Percentiles rank a stretch among this genome's conserved stretches.
Conservation (phyloP, 2,888 invertebrate genomes). For the Agriopis marginaria region DNA sequence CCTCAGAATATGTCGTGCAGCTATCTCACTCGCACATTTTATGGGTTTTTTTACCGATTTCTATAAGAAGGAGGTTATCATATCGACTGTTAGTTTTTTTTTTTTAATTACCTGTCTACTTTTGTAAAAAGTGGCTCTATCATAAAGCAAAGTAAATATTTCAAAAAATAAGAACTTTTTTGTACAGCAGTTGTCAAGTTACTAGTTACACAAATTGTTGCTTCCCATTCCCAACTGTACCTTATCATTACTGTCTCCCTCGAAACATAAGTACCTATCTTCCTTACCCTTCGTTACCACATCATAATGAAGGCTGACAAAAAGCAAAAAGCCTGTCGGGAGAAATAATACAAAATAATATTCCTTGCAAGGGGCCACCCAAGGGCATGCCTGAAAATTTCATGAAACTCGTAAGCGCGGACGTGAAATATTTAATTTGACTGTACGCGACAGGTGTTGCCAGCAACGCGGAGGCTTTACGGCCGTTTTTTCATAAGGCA, state of each 20-base stretch:
- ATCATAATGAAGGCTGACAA: conserved; percentile 8
- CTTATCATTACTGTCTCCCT: conserved; percentile 9
- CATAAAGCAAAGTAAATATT: too few relatives aligned
- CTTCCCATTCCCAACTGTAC: not conserved
- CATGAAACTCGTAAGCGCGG: conserved; percentile 24
- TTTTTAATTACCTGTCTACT: too few relatives aligned
- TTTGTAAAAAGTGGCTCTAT: too few relatives aligned
- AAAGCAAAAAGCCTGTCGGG: conserved; percentile 15
- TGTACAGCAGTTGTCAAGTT: too few relatives aligned
- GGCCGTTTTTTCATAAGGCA: conserved; percentile 28
- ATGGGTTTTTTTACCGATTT: too few relatives aligned
- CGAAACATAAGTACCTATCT: not conserved
- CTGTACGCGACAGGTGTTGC: conserved; percentile 32
- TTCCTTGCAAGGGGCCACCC: conserved; percentile 13
- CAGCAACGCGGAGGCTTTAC: conserved; percentile 25
- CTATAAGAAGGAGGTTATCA: too few relatives aligned
- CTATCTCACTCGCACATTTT: too few relatives aligned
- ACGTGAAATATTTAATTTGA: conserved; percentile 48
- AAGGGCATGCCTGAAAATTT: conserved; percentile 33
- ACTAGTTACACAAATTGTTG: not conserved
- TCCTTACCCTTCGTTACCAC: conserved; percentile 6
- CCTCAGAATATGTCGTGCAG: too few relatives aligned
- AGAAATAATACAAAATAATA: conserved; percentile 18
- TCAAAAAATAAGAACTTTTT: too few relatives aligned
- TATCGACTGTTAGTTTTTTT: too few relatives aligned